phyloP scores from a whole-genome alignment of 1,140 invertebrate species.

The Drosophila nebulosa region DNA sequence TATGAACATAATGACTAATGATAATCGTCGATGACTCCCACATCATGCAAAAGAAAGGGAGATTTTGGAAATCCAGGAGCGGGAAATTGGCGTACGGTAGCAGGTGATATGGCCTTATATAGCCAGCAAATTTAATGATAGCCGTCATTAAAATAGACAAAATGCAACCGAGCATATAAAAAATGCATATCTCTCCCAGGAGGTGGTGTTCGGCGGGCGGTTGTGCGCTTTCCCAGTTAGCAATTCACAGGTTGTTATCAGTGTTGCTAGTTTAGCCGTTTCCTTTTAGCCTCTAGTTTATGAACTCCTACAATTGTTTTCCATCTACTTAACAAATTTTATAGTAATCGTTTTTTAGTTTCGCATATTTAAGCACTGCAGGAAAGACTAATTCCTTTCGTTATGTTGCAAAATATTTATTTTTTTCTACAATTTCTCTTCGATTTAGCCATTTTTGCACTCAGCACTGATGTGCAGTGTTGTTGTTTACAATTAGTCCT shows the following conservation, averaged over 20 bases:
- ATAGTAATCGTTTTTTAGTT: too few relatives aligned
- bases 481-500: neutral
- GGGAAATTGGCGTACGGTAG: neutral
- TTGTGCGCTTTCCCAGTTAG: neutral
- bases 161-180: neutral
- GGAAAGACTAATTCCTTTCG: neutral
- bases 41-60: too few relatives aligned
- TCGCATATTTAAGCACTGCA: too few relatives aligned
- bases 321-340: too few relatives aligned
- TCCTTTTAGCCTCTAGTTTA: neutral
- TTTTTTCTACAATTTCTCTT: neutral
- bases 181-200: neutral
- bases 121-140: neutral
- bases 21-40: too few relatives aligned
- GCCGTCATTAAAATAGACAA: neutral
- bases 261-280: neutral
- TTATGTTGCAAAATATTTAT: neutral
- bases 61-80: too few relatives aligned
- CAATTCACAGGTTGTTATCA: conserved; percentile 1
- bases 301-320: neutral
- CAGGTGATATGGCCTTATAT: neutral
- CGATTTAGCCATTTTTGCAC: neutral
- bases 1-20: too few relatives aligned
- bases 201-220: neutral
- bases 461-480: neutral